Evolutionary conservation across 2,797 vertebrate species (phyloP), one percentile per base, ranked within the genome.

Genomic region (Garrulus glandarius): DNA sequence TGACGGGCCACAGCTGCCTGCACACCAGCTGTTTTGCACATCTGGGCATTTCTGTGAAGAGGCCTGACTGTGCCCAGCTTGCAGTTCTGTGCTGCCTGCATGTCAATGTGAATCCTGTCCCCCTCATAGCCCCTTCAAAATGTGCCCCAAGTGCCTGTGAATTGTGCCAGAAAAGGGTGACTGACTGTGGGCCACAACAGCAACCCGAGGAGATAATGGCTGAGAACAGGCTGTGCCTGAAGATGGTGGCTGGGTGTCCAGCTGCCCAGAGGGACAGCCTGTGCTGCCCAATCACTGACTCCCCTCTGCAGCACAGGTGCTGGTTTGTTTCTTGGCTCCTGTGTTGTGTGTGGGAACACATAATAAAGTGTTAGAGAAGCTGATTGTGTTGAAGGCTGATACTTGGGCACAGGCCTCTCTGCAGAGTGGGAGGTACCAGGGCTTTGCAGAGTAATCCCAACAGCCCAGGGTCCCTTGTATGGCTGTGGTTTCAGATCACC

Each of bases 291-390:
- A 13, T 29, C 78, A 56, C 79, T 57, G 61, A 32, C 76, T 71
- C 41, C 7, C 12, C 27, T 53, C 71, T 74, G 72, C 85, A 75
- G 76, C 68, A 80, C 56, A 7, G 1, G 26, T 57, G 37, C 49
- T 32, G 43, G 23, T 61, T 85, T 84, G 57, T 46, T 81, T 82
- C 89, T 85, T 27, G 12, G 44, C 47, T 81, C 80, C 70, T 78
- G 50, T 69, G 47, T 37, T 88, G 26, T 76, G 15, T 4, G 7
- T 67, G 50, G 61, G 89, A 77, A 84, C 36, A 78, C 14, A 21
- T 37, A 96, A 96, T 96, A 96, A 97, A 97, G 14, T 26, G 21
- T 69, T 81, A 60, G 49, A 84, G 82, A 96, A 88, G 27, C 7
- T 1, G 7, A 37, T 9, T 3, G 3, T 53, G 69, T 75, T 46